Base-by-base conservation (phyloP, 2,888 invertebrate species). In the Nemurella pictetii region DNA sequence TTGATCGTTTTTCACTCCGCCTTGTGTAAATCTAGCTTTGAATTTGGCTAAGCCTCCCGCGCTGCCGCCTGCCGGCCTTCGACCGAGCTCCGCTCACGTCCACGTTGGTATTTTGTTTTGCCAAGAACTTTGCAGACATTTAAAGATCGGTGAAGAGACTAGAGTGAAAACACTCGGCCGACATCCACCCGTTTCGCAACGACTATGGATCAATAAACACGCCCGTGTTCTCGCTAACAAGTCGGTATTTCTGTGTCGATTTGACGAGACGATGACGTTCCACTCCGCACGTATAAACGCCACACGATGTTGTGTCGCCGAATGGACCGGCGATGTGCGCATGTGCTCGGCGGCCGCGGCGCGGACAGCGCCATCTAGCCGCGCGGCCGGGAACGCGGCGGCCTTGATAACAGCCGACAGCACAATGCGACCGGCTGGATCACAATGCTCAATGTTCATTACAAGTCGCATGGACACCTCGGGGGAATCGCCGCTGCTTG, bases 31-130 rank as follows among this genome's bases (percentile, higher is more conserved):
- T 78, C 30, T 28, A 78, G n/a, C 30, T 82, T 82, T 55, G 29
- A 82, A 82, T 28, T 82, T 82, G 55, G 78, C 78, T 78, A 15
- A 28, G 78, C 28, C 78, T 78, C 78, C 78, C 82, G 82, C 80
- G 80, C 82, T 27, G n/a, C 27, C 27, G 20, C 82, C 12, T 27
- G 82, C 82, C 36, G 55, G 55, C 82, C 26, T 90, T 89, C 89
- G 89, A 88, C 87, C 87, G 35, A 30, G 26, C 80, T 30, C 80
- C 82, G 29, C 82, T 27, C 55, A 28, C 82, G 82, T 82, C 82
- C 82, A 82, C 82, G 82, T 72, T 82, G 82, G 55, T 55, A 82
- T 82, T 72, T 28, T 55, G 82, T 82, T 82, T 55, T 82, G 82
- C 27, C 72, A 72, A 26, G 15, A 82, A 82, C 55, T 72, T 28